Evolutionary conservation across 2,113 vertebrate genomes (phyloP).

Genomic region (Rutilus rutilus): DNA sequence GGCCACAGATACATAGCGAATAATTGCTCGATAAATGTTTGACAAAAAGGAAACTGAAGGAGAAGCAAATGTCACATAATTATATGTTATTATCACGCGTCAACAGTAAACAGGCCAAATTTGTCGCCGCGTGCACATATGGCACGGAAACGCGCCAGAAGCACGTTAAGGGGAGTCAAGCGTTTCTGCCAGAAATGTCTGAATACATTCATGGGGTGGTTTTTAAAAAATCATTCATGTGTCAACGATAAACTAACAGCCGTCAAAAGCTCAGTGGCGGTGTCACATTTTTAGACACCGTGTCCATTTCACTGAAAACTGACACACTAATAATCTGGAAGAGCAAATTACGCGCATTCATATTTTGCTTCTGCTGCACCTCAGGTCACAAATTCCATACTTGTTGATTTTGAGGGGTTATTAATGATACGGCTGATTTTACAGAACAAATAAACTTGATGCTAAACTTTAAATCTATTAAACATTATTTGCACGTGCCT

Average conservation of each 20-base stretch:
- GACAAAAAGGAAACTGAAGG: not conserved
- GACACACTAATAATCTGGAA: not conserved
- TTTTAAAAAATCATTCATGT: constrained; percentile 55
- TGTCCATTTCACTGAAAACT: constrained; percentile 28
- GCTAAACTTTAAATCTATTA: not conserved
- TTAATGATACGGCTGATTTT: not conserved
- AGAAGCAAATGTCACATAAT: constrained; percentile 18
- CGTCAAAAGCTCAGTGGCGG: constrained; percentile 22
- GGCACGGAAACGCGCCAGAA: constrained; percentile 52
- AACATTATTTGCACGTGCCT: not conserved
- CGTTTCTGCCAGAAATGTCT: constrained; percentile 56
- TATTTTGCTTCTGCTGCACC: not conserved
- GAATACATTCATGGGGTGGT: constrained; percentile 41
- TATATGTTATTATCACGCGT: constrained; percentile 26
- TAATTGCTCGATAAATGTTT: not conserved
- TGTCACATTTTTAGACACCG: constrained; percentile 36
- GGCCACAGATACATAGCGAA: not conserved
- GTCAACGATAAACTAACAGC: constrained; percentile 33
- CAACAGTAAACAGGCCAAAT: constrained; percentile 43
- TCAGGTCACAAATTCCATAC: not conserved
- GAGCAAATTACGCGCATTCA: not conserved
- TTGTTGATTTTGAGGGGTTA: not conserved
- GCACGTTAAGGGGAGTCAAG: constrained; percentile 49
- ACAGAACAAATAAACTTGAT: not conserved
- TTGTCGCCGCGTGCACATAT: constrained; percentile 50